These are phyloP conservation scores for Oryctes rhinoceros DNA, from an alignment of 1,140 invertebrate genomes.

Conservation along the genomic window DNA sequence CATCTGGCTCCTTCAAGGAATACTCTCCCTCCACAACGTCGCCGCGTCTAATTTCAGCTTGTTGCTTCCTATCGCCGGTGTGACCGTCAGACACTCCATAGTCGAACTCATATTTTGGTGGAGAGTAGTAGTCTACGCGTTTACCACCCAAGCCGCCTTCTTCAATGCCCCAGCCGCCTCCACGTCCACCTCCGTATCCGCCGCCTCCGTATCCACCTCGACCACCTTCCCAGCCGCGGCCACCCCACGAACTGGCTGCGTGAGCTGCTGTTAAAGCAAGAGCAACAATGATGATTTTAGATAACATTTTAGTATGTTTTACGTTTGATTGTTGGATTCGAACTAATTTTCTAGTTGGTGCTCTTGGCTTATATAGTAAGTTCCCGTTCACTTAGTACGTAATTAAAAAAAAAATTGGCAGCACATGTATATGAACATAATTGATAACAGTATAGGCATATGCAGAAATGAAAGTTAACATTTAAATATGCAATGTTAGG, in stretches of 20 bases:
- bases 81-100: constrained; percentile 60
- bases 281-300: neutral
- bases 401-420: neutral
- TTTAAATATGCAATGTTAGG: too few species aligned
- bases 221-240: neutral
- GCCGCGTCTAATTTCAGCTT: constrained; percentile 63
- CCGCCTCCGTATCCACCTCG: neutral
- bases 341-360: neutral
- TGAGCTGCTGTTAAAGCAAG: too few species aligned
- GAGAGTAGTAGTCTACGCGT: constrained; percentile 48
- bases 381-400: neutral
- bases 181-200: neutral
- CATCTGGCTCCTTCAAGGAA: constrained; percentile 41
- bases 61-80: constrained; percentile 63
- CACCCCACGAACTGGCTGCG: neutral
- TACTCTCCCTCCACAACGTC: constrained; percentile 63
- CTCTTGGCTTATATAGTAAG: neutral
- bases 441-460: too few species aligned
- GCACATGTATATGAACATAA: too few species aligned
- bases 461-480: too few species aligned
- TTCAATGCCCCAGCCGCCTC: neutral
- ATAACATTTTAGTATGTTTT: constrained; percentile 8
- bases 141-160: neutral
- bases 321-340: neutral
- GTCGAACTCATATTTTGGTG: constrained; percentile 60